A percentile compares a stretch with the other conserved stretches of the same genome.
phyloP scores from a whole-genome alignment of 1,140 invertebrate species.

The Brachionus angularis region DNA sequence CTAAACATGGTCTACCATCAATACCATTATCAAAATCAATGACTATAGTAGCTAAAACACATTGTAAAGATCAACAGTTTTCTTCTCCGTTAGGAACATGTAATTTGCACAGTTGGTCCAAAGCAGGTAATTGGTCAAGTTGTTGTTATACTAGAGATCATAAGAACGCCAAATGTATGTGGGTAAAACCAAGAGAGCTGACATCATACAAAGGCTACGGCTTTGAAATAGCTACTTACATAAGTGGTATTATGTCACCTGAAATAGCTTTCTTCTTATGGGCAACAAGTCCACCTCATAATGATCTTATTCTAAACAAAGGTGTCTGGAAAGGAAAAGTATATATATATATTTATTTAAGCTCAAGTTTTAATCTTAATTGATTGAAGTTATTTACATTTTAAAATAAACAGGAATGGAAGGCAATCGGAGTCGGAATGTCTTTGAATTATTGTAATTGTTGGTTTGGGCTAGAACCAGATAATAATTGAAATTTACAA shows the following conservation, averaged over 20 bases:
- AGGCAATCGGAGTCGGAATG: constrained; percentile 26
- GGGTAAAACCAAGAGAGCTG: constrained; percentile 17
- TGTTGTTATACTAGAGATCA: constrained; percentile 38
- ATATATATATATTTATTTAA: no score
- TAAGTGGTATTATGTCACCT: constrained; percentile 20
- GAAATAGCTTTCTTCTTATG: constrained; percentile 19
- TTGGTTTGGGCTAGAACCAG: constrained; percentile 36
- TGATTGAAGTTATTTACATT: no score
- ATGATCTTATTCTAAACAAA: constrained; percentile 30
- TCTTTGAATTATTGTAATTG: constrained; percentile 7
- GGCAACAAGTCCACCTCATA: constrained; percentile 19
- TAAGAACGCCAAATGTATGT: constrained; percentile 31
- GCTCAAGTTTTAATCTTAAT: no score
- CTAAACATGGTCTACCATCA: constrained; percentile 5
- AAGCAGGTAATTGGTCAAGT: not conserved
- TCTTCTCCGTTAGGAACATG: constrained; percentile 17
- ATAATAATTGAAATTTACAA: not conserved
- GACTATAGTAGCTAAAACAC: constrained; percentile 8
- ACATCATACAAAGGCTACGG: constrained; percentile 31
- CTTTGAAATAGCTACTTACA: constrained; percentile 37
- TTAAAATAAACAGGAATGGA: no score
- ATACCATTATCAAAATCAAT: constrained; percentile 13
- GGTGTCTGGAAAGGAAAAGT: constrained; percentile 16
- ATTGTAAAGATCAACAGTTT: constrained; percentile 20
- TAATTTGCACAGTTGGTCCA: constrained; percentile 28